Conservation (phyloP, 1,140 invertebrate species). For the Trissolcus basalis region DNA sequence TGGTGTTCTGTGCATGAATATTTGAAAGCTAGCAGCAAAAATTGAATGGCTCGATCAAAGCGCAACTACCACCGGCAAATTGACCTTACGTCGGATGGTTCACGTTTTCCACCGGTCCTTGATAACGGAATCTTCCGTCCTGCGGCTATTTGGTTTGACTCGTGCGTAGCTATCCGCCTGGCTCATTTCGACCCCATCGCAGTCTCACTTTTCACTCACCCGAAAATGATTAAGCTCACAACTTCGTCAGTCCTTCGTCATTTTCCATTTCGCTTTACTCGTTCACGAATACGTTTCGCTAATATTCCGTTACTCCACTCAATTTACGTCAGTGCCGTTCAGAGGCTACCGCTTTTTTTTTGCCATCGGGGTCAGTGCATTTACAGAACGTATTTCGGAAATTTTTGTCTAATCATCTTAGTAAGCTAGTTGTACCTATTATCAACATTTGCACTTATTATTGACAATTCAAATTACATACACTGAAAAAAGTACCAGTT, state of each 20-base stretch:
- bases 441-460: too few relatives aligned
- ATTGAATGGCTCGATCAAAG: slow-evolving; percentile 47
- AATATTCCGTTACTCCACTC: slow-evolving; percentile 8
- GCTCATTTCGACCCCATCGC: slow-evolving; percentile 9
- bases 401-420: too few relatives aligned
- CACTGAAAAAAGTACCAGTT: too few relatives aligned
- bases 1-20: slow-evolving; percentile 28
- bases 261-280: slow-evolving; percentile 10
- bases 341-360: too few relatives aligned
- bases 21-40: slow-evolving; percentile 39
- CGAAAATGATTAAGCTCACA: slow-evolving; percentile 32
- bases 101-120: slow-evolving; percentile 18
- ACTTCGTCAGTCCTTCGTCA: slow-evolving; percentile 15
- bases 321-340: background rate
- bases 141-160: slow-evolving; percentile 33
- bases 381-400: too few relatives aligned
- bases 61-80: slow-evolving; percentile 24
- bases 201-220: slow-evolving; percentile 24
- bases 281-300: background rate
- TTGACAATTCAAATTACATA: too few relatives aligned
- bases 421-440: too few relatives aligned
- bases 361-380: too few relatives aligned
- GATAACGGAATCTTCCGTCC: slow-evolving; percentile 39
- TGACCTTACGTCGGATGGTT: slow-evolving; percentile 37
- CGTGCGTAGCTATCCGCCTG: background rate